A percentile compares a stretch with the other conserved stretches of the same genome.
phyloP scores from a whole-genome alignment of 2,888 invertebrate species.

The Plemyria rubiginata region DNA sequence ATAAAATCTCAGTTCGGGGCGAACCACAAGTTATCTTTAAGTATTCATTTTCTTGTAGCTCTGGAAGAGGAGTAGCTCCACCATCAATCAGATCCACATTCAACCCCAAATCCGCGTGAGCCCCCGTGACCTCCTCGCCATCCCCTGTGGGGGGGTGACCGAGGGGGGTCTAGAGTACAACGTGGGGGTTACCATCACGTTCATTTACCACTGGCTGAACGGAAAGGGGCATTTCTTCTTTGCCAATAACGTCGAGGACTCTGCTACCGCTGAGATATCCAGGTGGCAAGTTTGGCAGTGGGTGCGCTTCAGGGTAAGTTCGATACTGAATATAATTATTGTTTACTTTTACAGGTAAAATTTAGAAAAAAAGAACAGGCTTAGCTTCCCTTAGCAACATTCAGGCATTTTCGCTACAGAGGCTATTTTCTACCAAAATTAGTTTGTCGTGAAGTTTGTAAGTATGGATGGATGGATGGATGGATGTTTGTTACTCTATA shows the following conservation, averaged over 20 bases:
- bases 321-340: too few species aligned
- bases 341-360: too few species aligned
- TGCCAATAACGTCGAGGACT: slow-evolving; percentile 88
- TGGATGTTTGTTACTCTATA: too few species aligned
- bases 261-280: slow-evolving; percentile 90
- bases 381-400: too few species aligned
- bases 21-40: too few species aligned
- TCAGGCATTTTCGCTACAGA: too few species aligned
- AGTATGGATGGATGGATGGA: too few species aligned
- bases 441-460: too few species aligned
- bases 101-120: slow-evolving; percentile 68
- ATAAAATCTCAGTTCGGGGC: too few species aligned
- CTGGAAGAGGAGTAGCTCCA: slow-evolving; percentile 77
- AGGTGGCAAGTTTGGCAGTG: slow-evolving; percentile 91
- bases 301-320: slow-evolving; percentile 85
- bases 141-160: slow-evolving; percentile 87
- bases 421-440: too few species aligned
- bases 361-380: too few species aligned
- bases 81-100: slow-evolving; percentile 81
- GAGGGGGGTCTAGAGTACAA: slow-evolving; percentile 86
- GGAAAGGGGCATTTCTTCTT: slow-evolving; percentile 88
- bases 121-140: slow-evolving; percentile 78
- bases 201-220: slow-evolving; percentile 88
- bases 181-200: slow-evolving; percentile 87
- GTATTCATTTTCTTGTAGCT: slow-evolving; percentile 57